phyloP scores from a whole-genome alignment of 2,113 vertebrate genomes.

The Cyrtonyx montezumae region DNA sequence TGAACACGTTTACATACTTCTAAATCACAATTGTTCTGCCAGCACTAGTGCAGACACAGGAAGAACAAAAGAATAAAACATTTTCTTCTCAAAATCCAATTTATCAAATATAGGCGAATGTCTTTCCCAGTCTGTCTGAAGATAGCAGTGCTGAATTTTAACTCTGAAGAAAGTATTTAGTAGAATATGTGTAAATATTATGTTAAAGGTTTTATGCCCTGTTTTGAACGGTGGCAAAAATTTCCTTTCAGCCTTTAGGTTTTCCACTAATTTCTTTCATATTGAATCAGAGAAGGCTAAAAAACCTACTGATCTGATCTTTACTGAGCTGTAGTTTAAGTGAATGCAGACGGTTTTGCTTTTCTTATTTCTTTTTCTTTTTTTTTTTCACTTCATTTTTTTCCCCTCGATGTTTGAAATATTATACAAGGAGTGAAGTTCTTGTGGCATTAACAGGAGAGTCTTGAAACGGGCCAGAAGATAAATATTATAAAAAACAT shows the following conservation, averaged over 20 bases:
- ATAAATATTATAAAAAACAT: conserved; percentile 56
- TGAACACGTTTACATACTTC: not conserved
- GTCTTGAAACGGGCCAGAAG: conserved; percentile 40
- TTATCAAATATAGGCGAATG: conserved; percentile 56
- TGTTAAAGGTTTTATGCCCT: conserved; percentile 64
- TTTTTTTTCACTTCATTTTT: conserved; percentile 20
- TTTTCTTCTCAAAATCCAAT: conserved; percentile 46
- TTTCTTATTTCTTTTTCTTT: conserved; percentile 13
- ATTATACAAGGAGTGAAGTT: conserved; percentile 47
- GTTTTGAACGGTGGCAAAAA: conserved; percentile 68
- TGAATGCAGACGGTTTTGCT: conserved; percentile 53
- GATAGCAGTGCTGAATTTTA: conserved; percentile 24
- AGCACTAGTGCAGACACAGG: not conserved
- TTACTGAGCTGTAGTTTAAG: conserved; percentile 56
- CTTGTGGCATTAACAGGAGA: conserved; percentile 54
- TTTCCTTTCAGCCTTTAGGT: conserved; percentile 44
- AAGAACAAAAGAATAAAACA: not conserved
- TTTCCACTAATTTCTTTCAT: conserved; percentile 67
- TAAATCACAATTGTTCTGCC: conserved; percentile 1
- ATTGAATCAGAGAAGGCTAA: conserved; percentile 39
- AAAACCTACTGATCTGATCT: conserved; percentile 62
- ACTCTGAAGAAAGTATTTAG: conserved; percentile 51
- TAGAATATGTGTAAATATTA: conserved; percentile 65
- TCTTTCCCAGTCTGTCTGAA: conserved; percentile 2
- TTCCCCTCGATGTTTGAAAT: conserved; percentile 46